Evolutionary conservation across 2,797 vertebrate species (phyloP), one percentile per base, ranked within the genome.

Genomic region (Acanthiza pusilla): DNA sequence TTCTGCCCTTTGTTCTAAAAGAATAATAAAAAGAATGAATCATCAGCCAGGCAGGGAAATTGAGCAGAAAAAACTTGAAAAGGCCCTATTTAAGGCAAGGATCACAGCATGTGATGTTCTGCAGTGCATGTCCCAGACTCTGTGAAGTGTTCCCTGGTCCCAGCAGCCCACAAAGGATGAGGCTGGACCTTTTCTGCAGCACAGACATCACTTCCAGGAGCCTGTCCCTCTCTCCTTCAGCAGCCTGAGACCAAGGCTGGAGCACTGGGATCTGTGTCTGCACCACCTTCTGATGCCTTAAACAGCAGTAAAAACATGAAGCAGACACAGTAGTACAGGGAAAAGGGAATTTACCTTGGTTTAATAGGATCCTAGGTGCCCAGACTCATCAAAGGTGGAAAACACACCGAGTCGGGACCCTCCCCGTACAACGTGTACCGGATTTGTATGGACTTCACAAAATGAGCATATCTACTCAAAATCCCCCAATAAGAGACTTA

Each of bases 171-270:
- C 62, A 48, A 29, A 78, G 83, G 58, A 58, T 15, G 34, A 30
- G 83, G 22, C 15, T 5, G 77, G 97, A 98, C 98, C 98, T 97
- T 94, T 94, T 95, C 94, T 98, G 98, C 71, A 98, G 97, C 85
- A 97, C 88, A 16, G 87, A 47, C 91, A 98, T 96, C 82, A 99
- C 96, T 73, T 98, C 98, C 18, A 97, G 86, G 23, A 99, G 98
- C 75, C 96, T 96, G 83, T 98, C 96, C 32, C 97, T 98, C 88
- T 99, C 98, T 92, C 98, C 96, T 53, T 97, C 96, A 9, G 98
- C 94, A 7, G 98, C 97, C 87, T 98, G 98, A 85, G 97, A 97
- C 30, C 98, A 96, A 40, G 96, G 96, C 94, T 96, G 98, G 91
- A 97, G 98, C 88, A 98, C 98, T 1, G 82, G n/a, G 63, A 96